These are phyloP conservation scores for Dipodomys merriami DNA, from an alignment of 2,113 vertebrate genomes.

Conservation along the genomic window DNA sequence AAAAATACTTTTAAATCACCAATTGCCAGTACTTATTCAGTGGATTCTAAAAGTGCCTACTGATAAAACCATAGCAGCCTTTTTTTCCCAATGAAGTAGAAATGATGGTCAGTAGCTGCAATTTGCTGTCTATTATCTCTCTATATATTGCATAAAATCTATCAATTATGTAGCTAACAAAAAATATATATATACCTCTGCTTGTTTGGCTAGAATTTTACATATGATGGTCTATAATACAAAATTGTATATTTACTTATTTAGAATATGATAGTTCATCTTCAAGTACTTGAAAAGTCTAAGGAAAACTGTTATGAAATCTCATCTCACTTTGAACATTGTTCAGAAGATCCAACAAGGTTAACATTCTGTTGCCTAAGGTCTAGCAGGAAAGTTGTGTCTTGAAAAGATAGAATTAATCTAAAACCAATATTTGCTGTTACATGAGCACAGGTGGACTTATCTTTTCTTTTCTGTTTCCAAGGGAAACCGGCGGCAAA, in stretches of 20 bases:
- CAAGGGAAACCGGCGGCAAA: neutral
- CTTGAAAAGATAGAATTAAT: constrained; percentile 16
- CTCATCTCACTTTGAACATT: neutral
- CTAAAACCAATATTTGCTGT: neutral
- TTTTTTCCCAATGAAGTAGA: neutral
- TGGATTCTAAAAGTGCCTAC: neutral
- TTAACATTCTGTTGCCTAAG: neutral
- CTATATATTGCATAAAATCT: too few species aligned
- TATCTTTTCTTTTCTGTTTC: neutral
- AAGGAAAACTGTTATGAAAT: neutral
- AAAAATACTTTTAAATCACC: neutral
- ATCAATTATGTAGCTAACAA: too few species aligned
- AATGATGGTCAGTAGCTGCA: neutral
- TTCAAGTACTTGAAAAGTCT: constrained; percentile 36
- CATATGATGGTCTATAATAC: neutral
- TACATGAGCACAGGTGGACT: neutral
- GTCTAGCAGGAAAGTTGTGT: neutral
- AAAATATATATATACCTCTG: neutral
- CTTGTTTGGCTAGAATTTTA: constrained; percentile 30
- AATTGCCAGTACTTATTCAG: neutral
- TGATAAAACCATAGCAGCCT: neutral
- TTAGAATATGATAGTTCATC: neutral
- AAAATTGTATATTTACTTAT: constrained; percentile 14
- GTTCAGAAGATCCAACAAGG: neutral
- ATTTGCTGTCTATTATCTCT: neutral